phyloP scores from a whole-genome alignment of 2,113 vertebrate species.

The Vidua macroura region DNA sequence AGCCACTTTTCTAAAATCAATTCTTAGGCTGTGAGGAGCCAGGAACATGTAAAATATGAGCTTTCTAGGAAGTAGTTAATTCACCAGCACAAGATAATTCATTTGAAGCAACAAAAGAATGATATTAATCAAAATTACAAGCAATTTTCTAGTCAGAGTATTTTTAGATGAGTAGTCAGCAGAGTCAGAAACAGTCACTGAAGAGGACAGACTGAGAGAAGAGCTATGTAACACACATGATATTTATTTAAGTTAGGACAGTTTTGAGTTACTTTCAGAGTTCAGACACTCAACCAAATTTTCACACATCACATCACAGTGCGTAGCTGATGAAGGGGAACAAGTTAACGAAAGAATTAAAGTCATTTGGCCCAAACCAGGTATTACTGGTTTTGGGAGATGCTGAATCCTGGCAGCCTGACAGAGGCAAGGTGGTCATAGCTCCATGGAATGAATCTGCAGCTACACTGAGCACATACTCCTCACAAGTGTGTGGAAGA shows the following conservation, averaged over 20 bases:
- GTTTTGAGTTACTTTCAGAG: background rate
- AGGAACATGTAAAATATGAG: background rate
- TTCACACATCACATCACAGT: background rate
- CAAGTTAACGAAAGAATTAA: background rate
- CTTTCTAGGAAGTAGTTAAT: background rate
- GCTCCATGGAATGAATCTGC: background rate
- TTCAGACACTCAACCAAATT: background rate
- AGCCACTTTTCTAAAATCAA: background rate
- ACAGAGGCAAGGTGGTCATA: background rate
- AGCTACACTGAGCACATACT: background rate
- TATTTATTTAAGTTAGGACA: background rate
- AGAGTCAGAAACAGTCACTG: background rate
- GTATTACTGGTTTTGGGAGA: background rate
- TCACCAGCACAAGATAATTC: background rate
- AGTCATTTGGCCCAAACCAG: background rate
- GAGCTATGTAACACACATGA: background rate
- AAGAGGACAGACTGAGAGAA: background rate
- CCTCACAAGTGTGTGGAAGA: background rate
- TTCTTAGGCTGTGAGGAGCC: background rate
- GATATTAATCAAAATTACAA: background rate
- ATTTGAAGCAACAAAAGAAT: background rate
- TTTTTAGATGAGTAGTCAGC: background rate
- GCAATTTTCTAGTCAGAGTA: background rate
- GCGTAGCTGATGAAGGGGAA: background rate
- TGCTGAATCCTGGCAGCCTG: background rate